A percentile compares a stretch with the other conserved stretches of the same genome.
Conservation (phyloP, 2,113 vertebrate species). For the Vidua chalybeata region DNA sequence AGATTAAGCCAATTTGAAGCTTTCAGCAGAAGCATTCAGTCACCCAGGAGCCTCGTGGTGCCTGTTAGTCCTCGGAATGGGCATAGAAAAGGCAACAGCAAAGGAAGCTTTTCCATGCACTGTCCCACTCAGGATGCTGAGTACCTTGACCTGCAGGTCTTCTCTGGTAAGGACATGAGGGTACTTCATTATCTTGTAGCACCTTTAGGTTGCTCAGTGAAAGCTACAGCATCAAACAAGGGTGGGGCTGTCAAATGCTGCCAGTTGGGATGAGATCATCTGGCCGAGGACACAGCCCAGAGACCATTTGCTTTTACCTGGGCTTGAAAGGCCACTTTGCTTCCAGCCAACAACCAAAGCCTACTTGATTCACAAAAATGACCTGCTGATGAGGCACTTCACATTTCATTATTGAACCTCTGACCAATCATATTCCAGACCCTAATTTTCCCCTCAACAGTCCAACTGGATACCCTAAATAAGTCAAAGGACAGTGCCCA, state of each 20-base stretch:
- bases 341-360: neutral
- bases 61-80: neutral
- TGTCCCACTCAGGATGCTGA: neutral
- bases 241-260: constrained; percentile 15
- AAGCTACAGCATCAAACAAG: neutral
- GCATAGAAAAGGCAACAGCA: neutral
- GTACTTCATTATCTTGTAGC: neutral
- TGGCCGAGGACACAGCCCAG: neutral
- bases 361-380: neutral
- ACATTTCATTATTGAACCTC: neutral
- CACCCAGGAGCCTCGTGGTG: neutral
- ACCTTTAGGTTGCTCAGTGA: neutral
- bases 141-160: neutral
- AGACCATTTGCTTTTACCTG: constrained; percentile 25
- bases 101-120: neutral
- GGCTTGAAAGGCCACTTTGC: neutral
- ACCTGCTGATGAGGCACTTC: neutral
- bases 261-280: constrained; percentile 34
- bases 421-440: neutral
- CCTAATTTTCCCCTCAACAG: neutral
- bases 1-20: neutral
- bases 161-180: neutral
- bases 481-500: neutral
- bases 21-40: neutral
- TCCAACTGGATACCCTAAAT: neutral